Percentiles rank a stretch among this genome's conserved stretches.
These are phyloP conservation scores for Leptopilina clavipes DNA, from an alignment of 1,140 invertebrate genomes.

Conservation along the genomic window DNA sequence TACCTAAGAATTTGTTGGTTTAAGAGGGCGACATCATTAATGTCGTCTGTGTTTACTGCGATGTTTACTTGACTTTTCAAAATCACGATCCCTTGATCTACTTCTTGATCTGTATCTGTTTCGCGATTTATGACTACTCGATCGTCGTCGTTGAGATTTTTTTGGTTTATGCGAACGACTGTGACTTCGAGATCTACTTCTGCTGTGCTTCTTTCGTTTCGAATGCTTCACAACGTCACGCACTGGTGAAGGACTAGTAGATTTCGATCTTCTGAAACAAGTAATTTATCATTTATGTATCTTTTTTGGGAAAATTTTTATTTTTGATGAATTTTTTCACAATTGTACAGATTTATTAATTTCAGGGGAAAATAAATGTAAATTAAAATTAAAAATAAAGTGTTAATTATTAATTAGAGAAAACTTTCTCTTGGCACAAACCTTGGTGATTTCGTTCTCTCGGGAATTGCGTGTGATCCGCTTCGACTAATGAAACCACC, in stretches of 20 bases:
- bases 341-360: too few relatives aligned
- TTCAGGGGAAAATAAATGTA: too few relatives aligned
- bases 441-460: constrained; percentile 71
- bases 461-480: constrained; percentile 66
- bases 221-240: constrained; percentile 69
- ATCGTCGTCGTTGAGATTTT: constrained; percentile 69
- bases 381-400: too few relatives aligned
- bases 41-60: constrained; percentile 69
- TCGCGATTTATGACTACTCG: constrained; percentile 74
- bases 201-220: constrained; percentile 74
- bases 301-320: too few relatives aligned
- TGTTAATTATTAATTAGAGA: too few relatives aligned
- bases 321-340: too few relatives aligned
- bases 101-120: constrained; percentile 76
- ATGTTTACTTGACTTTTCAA: constrained; percentile 69
- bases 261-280: constrained; percentile 67
- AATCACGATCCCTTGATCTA: constrained; percentile 72
- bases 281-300: background rate
- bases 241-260: constrained; percentile 65
- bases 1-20: constrained; percentile 15
- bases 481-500: constrained; percentile 78
- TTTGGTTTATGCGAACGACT: constrained; percentile 73
- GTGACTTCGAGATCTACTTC: constrained; percentile 75
- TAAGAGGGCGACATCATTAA: constrained; percentile 41
- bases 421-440: constrained; percentile 50